phyloP scores from a whole-genome alignment of 2,797 vertebrate genomes.

The Notamacropus eugenii region DNA sequence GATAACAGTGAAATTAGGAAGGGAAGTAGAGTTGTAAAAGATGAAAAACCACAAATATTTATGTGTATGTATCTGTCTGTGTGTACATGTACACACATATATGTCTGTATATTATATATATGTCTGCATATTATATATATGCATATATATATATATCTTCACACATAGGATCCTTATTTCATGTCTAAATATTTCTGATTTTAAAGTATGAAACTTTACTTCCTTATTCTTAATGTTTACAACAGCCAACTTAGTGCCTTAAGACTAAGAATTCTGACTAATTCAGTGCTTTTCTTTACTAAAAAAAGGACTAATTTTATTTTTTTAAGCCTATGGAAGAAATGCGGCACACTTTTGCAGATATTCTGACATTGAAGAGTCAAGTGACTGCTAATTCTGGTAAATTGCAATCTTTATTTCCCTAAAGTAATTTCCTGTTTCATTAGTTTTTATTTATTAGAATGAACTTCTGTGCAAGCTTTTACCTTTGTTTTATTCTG shows the following conservation, averaged over 20 bases:
- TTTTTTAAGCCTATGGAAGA: slow-evolving; percentile 85
- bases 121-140: too few species aligned
- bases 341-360: slow-evolving; percentile 76
- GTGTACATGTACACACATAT: too few species aligned
- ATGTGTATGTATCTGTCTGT: neutral
- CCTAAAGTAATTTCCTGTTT: slow-evolving; percentile 51
- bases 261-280: slow-evolving; percentile 49
- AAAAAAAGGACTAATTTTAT: slow-evolving; percentile 44
- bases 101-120: too few species aligned
- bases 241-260: slow-evolving; percentile 31
- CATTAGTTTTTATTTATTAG: slow-evolving; percentile 30
- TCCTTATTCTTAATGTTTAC: slow-evolving; percentile 47
- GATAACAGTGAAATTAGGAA: neutral
- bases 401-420: slow-evolving; percentile 76
- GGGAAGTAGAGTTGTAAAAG: neutral
- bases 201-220: slow-evolving; percentile 48
- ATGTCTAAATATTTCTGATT: neutral
- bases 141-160: too few species aligned
- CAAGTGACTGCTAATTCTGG: slow-evolving; percentile 76
- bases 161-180: neutral
- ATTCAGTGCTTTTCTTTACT: slow-evolving; percentile 54
- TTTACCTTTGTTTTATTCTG: slow-evolving; percentile 31
- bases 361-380: slow-evolving; percentile 76
- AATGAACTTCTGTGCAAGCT: neutral
- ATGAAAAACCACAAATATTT: neutral